Percentiles rank a stretch among this genome's conserved stretches.
phyloP scores from a whole-genome alignment of 2,113 vertebrate genomes.

The Syrmaticus mikado region DNA sequence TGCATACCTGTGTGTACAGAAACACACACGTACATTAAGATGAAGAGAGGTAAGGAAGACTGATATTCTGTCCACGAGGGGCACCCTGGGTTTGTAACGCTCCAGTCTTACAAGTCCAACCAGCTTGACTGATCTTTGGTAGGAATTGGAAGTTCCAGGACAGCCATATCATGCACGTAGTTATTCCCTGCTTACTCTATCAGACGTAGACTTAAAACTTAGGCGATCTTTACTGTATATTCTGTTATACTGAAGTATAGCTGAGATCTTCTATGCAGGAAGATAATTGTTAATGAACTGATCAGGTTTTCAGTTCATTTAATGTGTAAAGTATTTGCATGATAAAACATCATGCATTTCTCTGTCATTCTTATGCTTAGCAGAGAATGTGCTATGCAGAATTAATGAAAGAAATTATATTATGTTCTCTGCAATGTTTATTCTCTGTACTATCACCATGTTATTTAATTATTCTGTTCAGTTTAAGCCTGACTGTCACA shows the following conservation, averaged over 20 bases:
- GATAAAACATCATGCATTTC: neutral
- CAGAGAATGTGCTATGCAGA: slow-evolving; percentile 1
- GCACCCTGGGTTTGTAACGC: neutral
- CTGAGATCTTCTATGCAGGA: slow-evolving; percentile 16
- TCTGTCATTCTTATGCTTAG: slow-evolving; percentile 6
- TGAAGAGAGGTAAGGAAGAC: neutral
- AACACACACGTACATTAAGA: neutral
- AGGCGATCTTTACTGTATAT: neutral
- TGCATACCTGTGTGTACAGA: neutral
- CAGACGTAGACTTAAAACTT: slow-evolving; percentile 39
- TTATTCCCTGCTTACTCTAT: neutral
- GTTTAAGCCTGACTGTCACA: neutral
- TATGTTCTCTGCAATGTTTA: slow-evolving; percentile 23
- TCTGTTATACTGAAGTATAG: slow-evolving; percentile 54
- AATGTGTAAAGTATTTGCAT: slow-evolving; percentile 8
- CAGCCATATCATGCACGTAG: neutral
- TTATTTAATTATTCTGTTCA: slow-evolving; percentile 27
- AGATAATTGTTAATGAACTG: slow-evolving; percentile 57
- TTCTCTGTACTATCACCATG: slow-evolving; percentile 25
- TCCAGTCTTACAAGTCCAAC: neutral
- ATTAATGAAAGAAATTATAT: slow-evolving; percentile 22
- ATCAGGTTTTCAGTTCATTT: slow-evolving; percentile 46
- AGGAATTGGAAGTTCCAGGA: neutral
- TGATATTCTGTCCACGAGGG: neutral
- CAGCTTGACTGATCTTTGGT: neutral